Evolutionary conservation across 2,113 vertebrate genomes (phyloP), one percentile per base, ranked within the genome.

Genomic region (Laterallus jamaicensis): DNA sequence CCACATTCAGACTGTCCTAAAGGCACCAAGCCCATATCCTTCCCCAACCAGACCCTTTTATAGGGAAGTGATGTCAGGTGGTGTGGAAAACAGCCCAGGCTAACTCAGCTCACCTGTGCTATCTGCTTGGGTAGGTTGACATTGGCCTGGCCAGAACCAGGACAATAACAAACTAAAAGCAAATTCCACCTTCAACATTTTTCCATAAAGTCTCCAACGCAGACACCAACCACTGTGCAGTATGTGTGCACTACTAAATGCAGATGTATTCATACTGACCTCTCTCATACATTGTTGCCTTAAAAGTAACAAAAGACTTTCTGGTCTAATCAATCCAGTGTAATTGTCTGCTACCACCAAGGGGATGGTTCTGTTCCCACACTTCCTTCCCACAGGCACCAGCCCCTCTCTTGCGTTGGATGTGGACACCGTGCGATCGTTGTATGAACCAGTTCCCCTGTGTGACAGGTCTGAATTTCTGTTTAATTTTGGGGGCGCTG

Each of bases 391-490:
- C 75, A 70, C n/a, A 75, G 35, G n/a, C 67, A 50, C 22, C 11
- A 91, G 63, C 4, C 16, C 19, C 39, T 92, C 21, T 16, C 55
- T 44, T 31, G 39, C 22, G 35, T 0, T 0, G 26, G 25, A 29
- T 1, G 1, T 14, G 13, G 39, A 32, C 58, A 44, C 37, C 0
- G 1, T 8, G 16, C 56, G 68, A 71, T 44, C 5, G 2, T 15
- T 26, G 0, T 5, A 24, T 17, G 10, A 54, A 55, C 40, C 32
- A 25, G 31, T 26, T 82, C 50, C 6, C 25, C 31, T 40, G 24
- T 7, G 1, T 42, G 14, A 60, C 21, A 68, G 35, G 7, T 32
- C 25, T 81, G 2, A 10, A 14, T 4, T 42, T 42, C n/a, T 49
- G 32, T 44, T 68, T 37, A 20, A 76, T 68, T 76, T 60, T 44